Base-by-base conservation (phyloP, 2,888 invertebrate genomes). In the Heteromurus nitidus region DNA sequence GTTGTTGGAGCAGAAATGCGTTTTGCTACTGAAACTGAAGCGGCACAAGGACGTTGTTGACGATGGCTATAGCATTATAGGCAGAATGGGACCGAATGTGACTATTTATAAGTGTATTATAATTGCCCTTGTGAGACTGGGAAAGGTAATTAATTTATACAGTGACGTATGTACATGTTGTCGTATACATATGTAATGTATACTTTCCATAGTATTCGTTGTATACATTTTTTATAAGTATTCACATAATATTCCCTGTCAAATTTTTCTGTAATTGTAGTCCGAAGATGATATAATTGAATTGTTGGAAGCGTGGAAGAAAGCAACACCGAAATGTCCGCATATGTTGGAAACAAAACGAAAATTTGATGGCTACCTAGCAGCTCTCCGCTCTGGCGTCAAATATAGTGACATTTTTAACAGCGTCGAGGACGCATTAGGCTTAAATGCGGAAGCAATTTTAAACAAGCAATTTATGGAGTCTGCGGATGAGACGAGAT, bases 101-200 rank as follows among this genome's bases (percentile, higher is more conserved):
- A 58, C 79, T 1, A 76, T 84, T 44, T 86, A 81, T 64, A 86
- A 86, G 73, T 84, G 85, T 73, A 76, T 86, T 60, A 74, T 86
- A 31, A 80, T 85, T 5, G 85, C 84, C 3, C 72, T 86, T 1
- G 85, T 84, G 62, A 55, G 84, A 53, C 26, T 84, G 30, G 85
- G 84, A 31, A 83, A 84, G 82, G 86, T 86, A 77, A 69, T 82
- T 30, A 7, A 22, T 18, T n/a, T 44, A n/a, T 9, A 2, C 11
- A 50, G 18, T 18, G 18, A 20, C 22, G 3, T 50, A 13, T 36
- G 36, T 9, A 36, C 13, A 36, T 36, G 36, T 5, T 13, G 36
- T n/a, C n/a, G n/a, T n/a, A n/a, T n/a, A n/a, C n/a, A n/a, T n/a
- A n/a, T n/a, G n/a, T n/a, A n/a, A n/a, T n/a, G n/a, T n/a, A n/a